phyloP scores from a whole-genome alignment of 2,888 invertebrate species.

The Callyntrura sp. region DNA sequence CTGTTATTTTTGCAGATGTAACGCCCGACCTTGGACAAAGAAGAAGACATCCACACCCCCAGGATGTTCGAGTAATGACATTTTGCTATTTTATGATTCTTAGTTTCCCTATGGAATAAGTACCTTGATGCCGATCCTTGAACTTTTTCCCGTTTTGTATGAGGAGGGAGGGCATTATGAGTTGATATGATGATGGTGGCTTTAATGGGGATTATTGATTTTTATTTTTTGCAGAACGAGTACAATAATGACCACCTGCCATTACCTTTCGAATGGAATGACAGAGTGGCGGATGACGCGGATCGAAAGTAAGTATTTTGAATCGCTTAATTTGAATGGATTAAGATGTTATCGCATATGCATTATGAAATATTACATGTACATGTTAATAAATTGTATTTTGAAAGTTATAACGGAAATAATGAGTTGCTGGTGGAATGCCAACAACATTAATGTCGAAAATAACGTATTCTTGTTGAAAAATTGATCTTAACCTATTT shows the following conservation, averaged over 20 bases:
- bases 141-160: background rate
- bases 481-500: no score
- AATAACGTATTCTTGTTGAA: no score
- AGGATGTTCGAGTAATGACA: slow-evolving; percentile 76
- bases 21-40: slow-evolving; percentile 83
- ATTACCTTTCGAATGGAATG: slow-evolving; percentile 83
- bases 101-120: slow-evolving; percentile 2
- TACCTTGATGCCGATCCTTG: background rate
- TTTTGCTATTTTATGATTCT: background rate
- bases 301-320: slow-evolving; percentile 83
- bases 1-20: slow-evolving; percentile 79
- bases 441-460: background rate
- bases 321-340: background rate
- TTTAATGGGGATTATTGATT: no score
- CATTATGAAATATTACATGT: no score
- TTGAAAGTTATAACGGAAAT: no score
- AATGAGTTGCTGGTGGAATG: background rate
- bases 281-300: slow-evolving; percentile 79
- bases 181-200: background rate
- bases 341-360: no score
- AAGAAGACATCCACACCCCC: slow-evolving; percentile 80
- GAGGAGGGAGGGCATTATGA: background rate
- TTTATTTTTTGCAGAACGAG: slow-evolving; percentile 51
- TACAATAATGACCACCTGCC: slow-evolving; percentile 81
- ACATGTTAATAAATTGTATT: no score